phyloP scores from a whole-genome alignment of 2,113 vertebrate species.

The Cranoglanis bouderius region DNA sequence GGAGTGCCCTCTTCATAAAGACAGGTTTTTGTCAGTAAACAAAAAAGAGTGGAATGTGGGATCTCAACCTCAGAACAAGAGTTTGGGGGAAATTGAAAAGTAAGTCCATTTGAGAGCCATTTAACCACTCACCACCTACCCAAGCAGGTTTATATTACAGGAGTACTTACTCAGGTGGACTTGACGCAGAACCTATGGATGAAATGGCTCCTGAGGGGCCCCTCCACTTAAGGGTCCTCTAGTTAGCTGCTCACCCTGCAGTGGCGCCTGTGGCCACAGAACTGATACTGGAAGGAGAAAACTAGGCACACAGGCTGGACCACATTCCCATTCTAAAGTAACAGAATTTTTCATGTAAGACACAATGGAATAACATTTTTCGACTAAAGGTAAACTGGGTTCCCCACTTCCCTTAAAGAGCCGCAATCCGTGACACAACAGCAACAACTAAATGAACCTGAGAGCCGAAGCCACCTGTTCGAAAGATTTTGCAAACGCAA shows the following conservation, averaged over 20 bases:
- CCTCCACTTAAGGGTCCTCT: neutral
- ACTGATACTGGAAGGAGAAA: neutral
- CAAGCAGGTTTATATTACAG: constrained; percentile 24
- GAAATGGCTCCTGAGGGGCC: neutral
- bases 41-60: constrained; percentile 16
- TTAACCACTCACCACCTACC: constrained; percentile 18
- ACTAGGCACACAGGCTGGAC: neutral
- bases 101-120: constrained; percentile 1
- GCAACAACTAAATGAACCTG: neutral
- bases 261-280: neutral
- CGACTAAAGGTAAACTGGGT: neutral
- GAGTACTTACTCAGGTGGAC: neutral
- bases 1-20: constrained; percentile 47
- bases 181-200: neutral
- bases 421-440: neutral
- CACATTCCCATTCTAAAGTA: neutral
- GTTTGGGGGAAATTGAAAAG: constrained; percentile 40
- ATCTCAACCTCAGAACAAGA: constrained; percentile 2
- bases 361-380: neutral
- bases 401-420: neutral
- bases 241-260: neutral
- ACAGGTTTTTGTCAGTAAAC: constrained; percentile 50
- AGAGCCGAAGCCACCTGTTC: neutral
- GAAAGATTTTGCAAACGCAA: neutral
- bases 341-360: neutral